Evolutionary conservation across 2,888 invertebrate species (phyloP).

Genomic region (Nysson spinosus): DNA sequence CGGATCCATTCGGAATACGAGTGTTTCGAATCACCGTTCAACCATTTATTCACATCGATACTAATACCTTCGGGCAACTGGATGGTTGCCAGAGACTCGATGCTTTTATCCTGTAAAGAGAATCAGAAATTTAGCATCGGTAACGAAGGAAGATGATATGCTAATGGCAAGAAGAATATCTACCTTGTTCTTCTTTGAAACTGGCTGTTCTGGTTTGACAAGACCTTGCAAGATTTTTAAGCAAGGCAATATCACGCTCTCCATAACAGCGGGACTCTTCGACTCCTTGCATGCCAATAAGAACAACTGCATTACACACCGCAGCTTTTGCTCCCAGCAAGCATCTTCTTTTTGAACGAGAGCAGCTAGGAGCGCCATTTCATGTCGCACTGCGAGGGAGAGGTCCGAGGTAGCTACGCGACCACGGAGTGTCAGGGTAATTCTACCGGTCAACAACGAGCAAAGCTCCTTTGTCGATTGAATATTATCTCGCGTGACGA

Average conservation of each 20-base stretch:
- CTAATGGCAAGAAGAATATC: too few species aligned
- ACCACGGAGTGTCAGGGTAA: slow-evolving; percentile 88
- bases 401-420: slow-evolving; percentile 87
- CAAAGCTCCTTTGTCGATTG: slow-evolving; percentile 91
- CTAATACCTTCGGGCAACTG: slow-evolving; percentile 82
- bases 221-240: slow-evolving; percentile 92
- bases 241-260: slow-evolving; percentile 94
- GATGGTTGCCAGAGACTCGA: slow-evolving; percentile 79
- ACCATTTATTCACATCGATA: slow-evolving; percentile 86
- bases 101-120: slow-evolving; percentile 76
- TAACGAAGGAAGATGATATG: too few species aligned
- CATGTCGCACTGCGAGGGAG: slow-evolving; percentile 89
- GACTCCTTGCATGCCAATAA: slow-evolving; percentile 87
- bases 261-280: slow-evolving; percentile 91
- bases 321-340: slow-evolving; percentile 95
- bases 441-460: slow-evolving; percentile 87
- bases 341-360: slow-evolving; percentile 94
- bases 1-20: slow-evolving; percentile 86
- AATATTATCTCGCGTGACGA: slow-evolving; percentile 92
- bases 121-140: too few species aligned
- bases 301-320: slow-evolving; percentile 93
- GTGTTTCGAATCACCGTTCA: slow-evolving; percentile 84
- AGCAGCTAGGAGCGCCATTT: slow-evolving; percentile 92
- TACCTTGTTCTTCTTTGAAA: slow-evolving; percentile 80
- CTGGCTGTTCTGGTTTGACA: slow-evolving; percentile 83